Evolutionary conservation across 92 coral and sea anemone genomes (phyloP), one percentile per base, ranked within the genome.

Genomic region (Isaurus tuberculatus): DNA sequence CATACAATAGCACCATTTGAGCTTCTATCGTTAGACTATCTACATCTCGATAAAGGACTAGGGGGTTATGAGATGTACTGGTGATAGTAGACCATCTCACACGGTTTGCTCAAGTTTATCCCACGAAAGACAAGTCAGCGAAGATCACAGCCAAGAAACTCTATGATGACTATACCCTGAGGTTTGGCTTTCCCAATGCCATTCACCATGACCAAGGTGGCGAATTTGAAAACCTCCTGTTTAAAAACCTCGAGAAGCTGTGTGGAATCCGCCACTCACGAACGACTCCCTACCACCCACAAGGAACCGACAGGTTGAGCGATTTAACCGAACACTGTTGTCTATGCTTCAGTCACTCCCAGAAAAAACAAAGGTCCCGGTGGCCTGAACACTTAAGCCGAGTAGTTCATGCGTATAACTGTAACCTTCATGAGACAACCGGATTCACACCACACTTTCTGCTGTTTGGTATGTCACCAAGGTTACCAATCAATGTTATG

Each of bases 61-160:
- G 84, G 75, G 20, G 90, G 90, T 29, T 66, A 70, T 31, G 82
- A 46, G 81, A 87, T 57, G 49, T 87, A 53, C 70, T 81, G 22
- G 87, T 86, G 65, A 72, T 88, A 63, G 78, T 87, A 43, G 91
- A 74, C 46, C 91, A 87, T 63, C 83, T 57, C 25, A 81, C 83
- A 2, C 75, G 90, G 57, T 87, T 53, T 87, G 79, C 83, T 22
- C 86, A 81, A 80, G 86, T 83, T 8, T 70, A 87, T 31, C 53
- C 82, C 55, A 87, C 90, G 2, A 43, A 73, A 34, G 72, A 82
- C 49, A 87, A 82, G 27, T 82, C 87, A 26, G 75, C 70, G 13
- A 82, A 87, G 43, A 83, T 87, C 31, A 85, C 87, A 29, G 87
- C 91, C 5, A 81, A 88, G 40, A 88, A 73, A 46, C 72, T 87